Evolutionary conservation across 2,888 invertebrate species (phyloP).

Genomic region (Hyposoter didymator): DNA sequence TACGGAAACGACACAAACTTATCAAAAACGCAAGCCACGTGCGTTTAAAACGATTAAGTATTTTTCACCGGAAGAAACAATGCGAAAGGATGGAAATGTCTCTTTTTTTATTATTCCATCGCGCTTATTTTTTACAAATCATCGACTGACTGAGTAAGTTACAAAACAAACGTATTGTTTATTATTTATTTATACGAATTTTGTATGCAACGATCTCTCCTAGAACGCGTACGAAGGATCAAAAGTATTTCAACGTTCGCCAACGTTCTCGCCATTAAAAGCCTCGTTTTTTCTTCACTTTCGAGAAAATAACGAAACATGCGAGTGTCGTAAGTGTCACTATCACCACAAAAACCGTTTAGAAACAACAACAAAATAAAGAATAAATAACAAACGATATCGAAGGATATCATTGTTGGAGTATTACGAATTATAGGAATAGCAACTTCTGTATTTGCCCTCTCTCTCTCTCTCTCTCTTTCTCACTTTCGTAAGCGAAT

Average conservation of each 20-base stretch:
- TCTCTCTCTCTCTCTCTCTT: slow-evolving; percentile 42
- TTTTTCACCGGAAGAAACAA: slow-evolving; percentile 38
- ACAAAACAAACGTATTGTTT: slow-evolving; percentile 55
- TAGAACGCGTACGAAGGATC: slow-evolving; percentile 25
- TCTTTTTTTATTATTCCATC: slow-evolving; percentile 50
- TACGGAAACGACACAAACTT: slow-evolving; percentile 45
- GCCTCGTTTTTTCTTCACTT: background rate
- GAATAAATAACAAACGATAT: slow-evolving; percentile 18
- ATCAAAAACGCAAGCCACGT: slow-evolving; percentile 31
- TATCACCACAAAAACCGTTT: background rate
- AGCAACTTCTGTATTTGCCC: slow-evolving; percentile 55
- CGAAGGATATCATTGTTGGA: slow-evolving; percentile 48
- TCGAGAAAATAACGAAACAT: background rate
- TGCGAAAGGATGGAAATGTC: slow-evolving; percentile 51
- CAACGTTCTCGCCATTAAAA: slow-evolving; percentile 33
- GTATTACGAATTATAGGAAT: slow-evolving; percentile 62
- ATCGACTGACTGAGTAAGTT: slow-evolving; percentile 50
- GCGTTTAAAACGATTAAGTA: slow-evolving; percentile 41
- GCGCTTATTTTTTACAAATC: slow-evolving; percentile 59
- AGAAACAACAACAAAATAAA: slow-evolving; percentile 12
- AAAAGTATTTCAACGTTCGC: slow-evolving; percentile 29
- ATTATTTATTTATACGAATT: slow-evolving; percentile 66
- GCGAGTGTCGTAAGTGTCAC: background rate
- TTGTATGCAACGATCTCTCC: slow-evolving; percentile 57
- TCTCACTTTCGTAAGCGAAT: slow-evolving; percentile 33